Evolutionary conservation across 2,888 invertebrate genomes (phyloP), one percentile per base, ranked within the genome.

Genomic region (Diadegma fenestrale): DNA sequence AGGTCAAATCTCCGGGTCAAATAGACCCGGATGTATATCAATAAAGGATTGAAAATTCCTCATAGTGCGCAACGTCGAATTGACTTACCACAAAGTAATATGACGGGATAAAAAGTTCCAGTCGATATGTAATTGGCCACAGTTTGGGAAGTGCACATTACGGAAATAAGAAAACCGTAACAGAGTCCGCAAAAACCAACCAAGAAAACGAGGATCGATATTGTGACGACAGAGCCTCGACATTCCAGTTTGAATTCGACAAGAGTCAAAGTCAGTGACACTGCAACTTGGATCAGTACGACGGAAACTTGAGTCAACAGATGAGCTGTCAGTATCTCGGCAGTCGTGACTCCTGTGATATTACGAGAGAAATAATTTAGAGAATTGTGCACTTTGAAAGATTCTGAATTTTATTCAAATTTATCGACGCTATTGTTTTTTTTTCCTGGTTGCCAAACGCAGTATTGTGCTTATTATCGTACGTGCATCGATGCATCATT

Each of bases 71-170:
- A 58, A 19, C 22, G 2, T 26, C 14, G 4, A 14, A 6, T 26
- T 26, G 6, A 94, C 96, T 95, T 93, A 98, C 98, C 98, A 92
- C 98, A 97, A 7, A 98, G 94, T 86, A 99, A 94, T 87, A 98
- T 96, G 95, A 98, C 96, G 0, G 98, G 98, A 92, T 98, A 98
- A 92, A 98, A 98, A 87, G 97, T 97, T 17, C 98, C 98, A 0
- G 98, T 96, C 0, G 98, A 96, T 14, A 97, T 95, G 92, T 98
- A 98, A 95, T 98, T 97, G 0, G 98, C 97, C 90, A 97, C 95
- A 0, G 96, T 96, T 89, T 98, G 97, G 43, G 97, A 96, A 30
- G 96, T 95, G 90, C 97, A 97, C 88, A 97, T 94, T 0, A 97
- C 96, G 0, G 98, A 98, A 72, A 98, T 96, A 54, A 98, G 95